phyloP scores from a whole-genome alignment of 2,113 vertebrate species.

The Hipposideros armiger region DNA sequence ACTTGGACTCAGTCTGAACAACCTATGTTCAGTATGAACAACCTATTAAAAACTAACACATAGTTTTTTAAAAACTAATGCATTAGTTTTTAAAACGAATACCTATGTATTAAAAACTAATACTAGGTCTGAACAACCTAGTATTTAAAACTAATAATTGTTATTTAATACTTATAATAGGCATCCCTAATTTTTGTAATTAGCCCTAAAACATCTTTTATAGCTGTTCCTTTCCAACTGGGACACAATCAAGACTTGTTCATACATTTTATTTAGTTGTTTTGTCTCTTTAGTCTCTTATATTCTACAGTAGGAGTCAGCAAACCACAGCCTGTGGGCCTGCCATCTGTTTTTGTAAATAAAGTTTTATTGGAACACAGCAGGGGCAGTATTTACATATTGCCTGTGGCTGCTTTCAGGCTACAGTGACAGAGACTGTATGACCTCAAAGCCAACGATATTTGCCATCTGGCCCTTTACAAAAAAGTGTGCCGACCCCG shows the following conservation, averaged over 20 bases:
- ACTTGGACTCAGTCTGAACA: no score
- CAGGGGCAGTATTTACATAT: background rate
- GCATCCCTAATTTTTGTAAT: background rate
- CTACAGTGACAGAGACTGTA: background rate
- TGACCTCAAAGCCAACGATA: background rate
- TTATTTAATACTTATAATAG: background rate
- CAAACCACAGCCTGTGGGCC: background rate
- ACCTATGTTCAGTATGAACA: background rate
- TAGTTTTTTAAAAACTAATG: no score
- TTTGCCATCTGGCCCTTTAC: background rate
- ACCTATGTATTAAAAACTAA: no score
- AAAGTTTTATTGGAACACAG: constrained; percentile 19
- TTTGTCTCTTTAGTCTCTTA: background rate
- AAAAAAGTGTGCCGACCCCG: background rate
- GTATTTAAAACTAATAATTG: background rate
- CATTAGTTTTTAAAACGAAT: no score
- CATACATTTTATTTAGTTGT: background rate
- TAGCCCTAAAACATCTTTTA: background rate
- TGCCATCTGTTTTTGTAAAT: background rate
- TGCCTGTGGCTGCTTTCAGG: background rate
- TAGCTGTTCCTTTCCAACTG: background rate
- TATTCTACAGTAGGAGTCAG: background rate
- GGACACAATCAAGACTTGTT: background rate
- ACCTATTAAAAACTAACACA: background rate
- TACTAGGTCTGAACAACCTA: background rate